These are phyloP conservation scores for Nyctalus aviator DNA, from an alignment of 2,797 vertebrate species.

Conservation along the genomic window DNA sequence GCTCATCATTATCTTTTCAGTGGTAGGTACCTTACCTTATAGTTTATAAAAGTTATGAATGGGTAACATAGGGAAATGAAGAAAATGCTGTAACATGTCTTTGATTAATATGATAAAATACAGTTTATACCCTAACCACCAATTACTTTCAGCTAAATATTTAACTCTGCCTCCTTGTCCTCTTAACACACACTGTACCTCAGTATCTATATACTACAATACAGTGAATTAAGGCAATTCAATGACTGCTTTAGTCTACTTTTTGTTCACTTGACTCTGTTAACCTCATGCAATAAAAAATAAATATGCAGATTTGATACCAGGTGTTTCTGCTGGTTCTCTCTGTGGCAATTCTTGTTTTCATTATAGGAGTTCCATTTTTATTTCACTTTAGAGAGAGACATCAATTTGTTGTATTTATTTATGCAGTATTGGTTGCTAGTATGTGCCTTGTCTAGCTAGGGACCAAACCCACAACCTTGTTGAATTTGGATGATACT, in stretches of 20 bases:
- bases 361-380: not conserved
- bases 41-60: not conserved
- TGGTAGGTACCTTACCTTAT: not conserved
- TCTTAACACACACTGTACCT: not conserved
- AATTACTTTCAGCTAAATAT: not conserved
- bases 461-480: not conserved
- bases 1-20: not conserved
- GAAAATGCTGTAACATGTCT: not conserved
- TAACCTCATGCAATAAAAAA: not conserved
- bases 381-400: not conserved
- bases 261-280: not conserved
- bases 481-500: not conserved
- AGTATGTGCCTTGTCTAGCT: not conserved
- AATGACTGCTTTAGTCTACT: not conserved
- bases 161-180: not conserved
- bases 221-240: not conserved
- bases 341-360: not conserved
- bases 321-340: not conserved
- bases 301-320: not conserved
- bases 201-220: not conserved
- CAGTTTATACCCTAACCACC: not conserved
- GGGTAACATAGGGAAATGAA: not conserved
- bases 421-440: not conserved
- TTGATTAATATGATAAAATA: conserved; percentile 18
- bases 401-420: not conserved